Base-by-base conservation (phyloP, 53 echinoderm and acorn worm genomes). In the Hippasteria phrygiana region DNA sequence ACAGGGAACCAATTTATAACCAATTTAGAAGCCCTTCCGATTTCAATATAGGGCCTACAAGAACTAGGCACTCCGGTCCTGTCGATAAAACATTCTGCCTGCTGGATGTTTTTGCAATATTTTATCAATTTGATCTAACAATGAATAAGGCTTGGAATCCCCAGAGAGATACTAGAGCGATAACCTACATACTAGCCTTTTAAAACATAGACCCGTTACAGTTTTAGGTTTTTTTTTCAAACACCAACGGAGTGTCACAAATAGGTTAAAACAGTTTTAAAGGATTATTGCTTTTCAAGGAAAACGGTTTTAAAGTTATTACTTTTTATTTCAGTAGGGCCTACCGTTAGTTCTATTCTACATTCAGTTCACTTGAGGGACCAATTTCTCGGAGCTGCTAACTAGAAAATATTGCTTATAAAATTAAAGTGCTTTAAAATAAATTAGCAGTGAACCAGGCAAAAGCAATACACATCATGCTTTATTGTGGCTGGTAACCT, bases 1-100 rank as follows among this genome's bases (percentile, higher is more conserved):
- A 56, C 62, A 7, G 62, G 27, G 26, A 26, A 20, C 26, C 62
- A 62, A 66, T 66, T 66, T 66, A 29, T 11, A 32, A 34, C 67
- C 67, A 66, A 66, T 32, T 66, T 66, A 66, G 34, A 66, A 34
- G 9, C 13, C 62, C 62, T 62, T 66, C 67, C 67, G 67, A 66
- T 7, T 28, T 14, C 2, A 29, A n/a, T 62, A 62, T 13, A 13
- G 7, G 22, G 22, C 17, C 59, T 56, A 62, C 62, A 51, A 51
- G 51, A 51, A 51, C 12, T 12, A 51, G 51, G 51, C 51, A 2
- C 9, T 20, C 51, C 51, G 16, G 51, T 14, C 20, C 20, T 14
- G 20, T 59, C 7, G 8, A 24, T 17, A 59, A 51, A 59, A 59
- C 59, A 2, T 59, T 26, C 26, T 59, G 59, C 59, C 59, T 59